These are phyloP conservation scores for Exaiptasia diaphana DNA, from an alignment of 64 coral and sea anemone species.

Conservation along the genomic window DNA sequence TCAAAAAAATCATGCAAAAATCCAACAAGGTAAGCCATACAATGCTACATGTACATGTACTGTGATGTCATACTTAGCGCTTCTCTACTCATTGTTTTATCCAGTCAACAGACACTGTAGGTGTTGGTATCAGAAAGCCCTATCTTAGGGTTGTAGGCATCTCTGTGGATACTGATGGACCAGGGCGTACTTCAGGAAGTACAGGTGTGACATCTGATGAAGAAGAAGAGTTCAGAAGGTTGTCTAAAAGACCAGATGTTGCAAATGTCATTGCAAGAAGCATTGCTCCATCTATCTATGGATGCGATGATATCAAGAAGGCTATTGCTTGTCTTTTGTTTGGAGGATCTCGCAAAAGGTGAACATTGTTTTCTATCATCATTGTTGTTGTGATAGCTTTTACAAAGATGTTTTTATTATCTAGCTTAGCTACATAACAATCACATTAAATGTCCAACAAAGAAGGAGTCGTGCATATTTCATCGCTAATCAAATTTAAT, in stretches of 20 bases:
- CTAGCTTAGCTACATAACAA: no score
- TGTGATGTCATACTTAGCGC: no score
- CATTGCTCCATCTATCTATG: constrained; percentile 99
- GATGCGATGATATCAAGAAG: constrained; percentile 93
- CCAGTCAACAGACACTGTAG: constrained; percentile 67
- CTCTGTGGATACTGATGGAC: constrained; percentile 90
- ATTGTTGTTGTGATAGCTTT: no score
- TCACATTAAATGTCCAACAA: no score
- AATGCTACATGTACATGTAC: background rate
- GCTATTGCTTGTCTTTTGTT: constrained; percentile 89
- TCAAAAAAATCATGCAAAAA: constrained; percentile 92
- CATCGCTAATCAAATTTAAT: no score
- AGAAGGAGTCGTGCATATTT: no score
- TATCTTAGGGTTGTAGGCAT: constrained; percentile 93
- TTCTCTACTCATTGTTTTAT: no score
- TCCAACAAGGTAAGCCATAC: constrained; percentile 81
- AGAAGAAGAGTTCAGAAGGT: constrained; percentile 89
- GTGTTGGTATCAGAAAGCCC: constrained; percentile 88
- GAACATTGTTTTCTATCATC: background rate
- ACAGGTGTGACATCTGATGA: constrained; percentile 54
- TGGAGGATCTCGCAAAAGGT: constrained; percentile 99
- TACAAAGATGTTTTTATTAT: no score
- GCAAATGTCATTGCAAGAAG: constrained; percentile 85
- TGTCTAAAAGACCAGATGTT: constrained; percentile 80
- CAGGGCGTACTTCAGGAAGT: constrained; percentile 67